Evolutionary conservation across 2,888 invertebrate species (phyloP).

Genomic region (Odiellus spinosus): DNA sequence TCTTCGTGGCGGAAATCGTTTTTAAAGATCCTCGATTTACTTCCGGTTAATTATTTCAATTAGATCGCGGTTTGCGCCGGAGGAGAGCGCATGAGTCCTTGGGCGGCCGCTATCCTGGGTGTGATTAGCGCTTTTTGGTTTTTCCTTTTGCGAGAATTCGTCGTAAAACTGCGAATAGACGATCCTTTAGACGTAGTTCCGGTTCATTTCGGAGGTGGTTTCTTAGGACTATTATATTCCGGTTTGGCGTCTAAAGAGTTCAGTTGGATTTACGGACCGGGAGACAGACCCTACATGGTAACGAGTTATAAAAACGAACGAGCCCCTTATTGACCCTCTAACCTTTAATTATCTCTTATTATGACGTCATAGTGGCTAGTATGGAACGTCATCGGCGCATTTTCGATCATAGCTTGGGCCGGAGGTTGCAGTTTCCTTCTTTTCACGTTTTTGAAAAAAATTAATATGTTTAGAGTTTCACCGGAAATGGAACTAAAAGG

Average conservation of each 20-base stretch:
- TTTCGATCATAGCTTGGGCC: background rate
- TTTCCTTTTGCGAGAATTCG: slow-evolving; percentile 11
- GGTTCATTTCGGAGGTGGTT: slow-evolving; percentile 31
- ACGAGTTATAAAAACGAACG: no score
- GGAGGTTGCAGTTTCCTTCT: background rate
- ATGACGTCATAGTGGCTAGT: background rate
- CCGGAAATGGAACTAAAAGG: background rate
- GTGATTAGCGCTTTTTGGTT: slow-evolving; percentile 26
- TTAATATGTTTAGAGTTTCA: background rate
- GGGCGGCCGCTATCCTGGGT: slow-evolving; percentile 28
- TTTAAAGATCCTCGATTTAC: no score
- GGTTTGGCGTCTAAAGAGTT: no score
- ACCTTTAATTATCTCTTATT: background rate
- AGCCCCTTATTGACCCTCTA: no score
- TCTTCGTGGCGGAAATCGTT: no score
- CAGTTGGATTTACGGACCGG: no score
- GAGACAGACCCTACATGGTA: no score
- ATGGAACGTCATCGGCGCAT: background rate
- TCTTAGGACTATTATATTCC: slow-evolving; percentile 27
- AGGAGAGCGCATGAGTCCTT: slow-evolving; percentile 28
- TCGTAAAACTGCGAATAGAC: slow-evolving; percentile 20
- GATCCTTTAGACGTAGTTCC: slow-evolving; percentile 32
- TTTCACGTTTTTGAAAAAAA: background rate
- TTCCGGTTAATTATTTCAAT: no score
- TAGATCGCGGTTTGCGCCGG: slow-evolving; percentile 30